Conservation (phyloP, 2,888 invertebrate species). For the Petrophora chlorosata region DNA sequence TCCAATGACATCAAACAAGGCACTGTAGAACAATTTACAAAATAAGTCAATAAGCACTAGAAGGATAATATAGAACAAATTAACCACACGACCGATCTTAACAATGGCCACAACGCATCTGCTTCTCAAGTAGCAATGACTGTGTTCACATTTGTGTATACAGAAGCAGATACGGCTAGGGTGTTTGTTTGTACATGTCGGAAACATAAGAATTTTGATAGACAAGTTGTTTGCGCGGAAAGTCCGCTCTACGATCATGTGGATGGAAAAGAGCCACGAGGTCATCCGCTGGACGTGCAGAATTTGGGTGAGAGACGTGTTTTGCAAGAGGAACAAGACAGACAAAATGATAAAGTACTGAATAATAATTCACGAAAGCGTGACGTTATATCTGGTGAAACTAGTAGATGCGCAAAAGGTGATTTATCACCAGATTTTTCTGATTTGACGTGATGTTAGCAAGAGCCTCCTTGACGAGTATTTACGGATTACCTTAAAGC, state of each 20-base stretch:
- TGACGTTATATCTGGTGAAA: too few relatives aligned
- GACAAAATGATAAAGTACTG: neutral
- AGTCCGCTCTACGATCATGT: constrained; percentile 22
- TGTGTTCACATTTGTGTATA: neutral
- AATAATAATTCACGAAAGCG: neutral
- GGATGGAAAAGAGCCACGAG: neutral
- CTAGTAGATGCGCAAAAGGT: too few relatives aligned
- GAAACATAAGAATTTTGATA: constrained; percentile 35
- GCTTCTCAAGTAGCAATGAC: neutral
- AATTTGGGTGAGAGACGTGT: neutral
- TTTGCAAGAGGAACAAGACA: neutral
- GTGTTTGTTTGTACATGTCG: constrained; percentile 38
- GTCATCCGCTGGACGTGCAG: neutral
- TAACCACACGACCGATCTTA: neutral
- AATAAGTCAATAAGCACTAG: neutral
- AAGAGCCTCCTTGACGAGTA: too few relatives aligned
- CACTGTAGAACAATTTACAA: neutral
- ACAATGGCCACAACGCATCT: neutral
- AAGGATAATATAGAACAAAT: neutral
- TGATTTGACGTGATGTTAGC: too few relatives aligned
- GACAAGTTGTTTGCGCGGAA: constrained; percentile 49
- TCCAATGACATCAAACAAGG: neutral
- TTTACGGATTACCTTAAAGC: too few relatives aligned
- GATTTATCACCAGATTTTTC: too few relatives aligned
- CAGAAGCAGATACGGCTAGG: constrained; percentile 16